These are phyloP conservation scores for Drosophila ezoana DNA, from an alignment of 2,888 invertebrate genomes.

Conservation along the genomic window DNA sequence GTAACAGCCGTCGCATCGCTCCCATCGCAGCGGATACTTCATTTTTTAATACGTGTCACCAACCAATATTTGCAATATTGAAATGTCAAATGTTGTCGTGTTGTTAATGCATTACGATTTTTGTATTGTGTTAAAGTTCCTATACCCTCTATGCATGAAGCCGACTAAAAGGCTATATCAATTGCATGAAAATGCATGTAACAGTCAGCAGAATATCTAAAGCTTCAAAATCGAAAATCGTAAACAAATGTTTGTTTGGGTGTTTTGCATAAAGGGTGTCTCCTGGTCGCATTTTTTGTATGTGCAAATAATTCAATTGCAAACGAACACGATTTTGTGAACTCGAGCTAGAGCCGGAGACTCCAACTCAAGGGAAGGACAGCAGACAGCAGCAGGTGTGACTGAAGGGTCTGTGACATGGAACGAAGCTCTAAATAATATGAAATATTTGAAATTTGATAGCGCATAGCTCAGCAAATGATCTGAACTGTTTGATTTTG, in stretches of 20 bases:
- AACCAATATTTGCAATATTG: constrained; percentile 47
- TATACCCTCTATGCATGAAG: background rate
- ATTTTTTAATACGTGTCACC: constrained; percentile 62
- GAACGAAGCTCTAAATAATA: constrained; percentile 34
- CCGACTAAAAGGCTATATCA: background rate
- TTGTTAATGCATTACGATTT: constrained; percentile 45
- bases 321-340: constrained; percentile 28
- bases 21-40: constrained; percentile 9
- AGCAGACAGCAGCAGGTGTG: constrained; percentile 55
- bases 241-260: background rate
- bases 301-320: constrained; percentile 55
- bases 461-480: constrained; percentile 62
- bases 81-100: constrained; percentile 62
- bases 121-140: background rate
- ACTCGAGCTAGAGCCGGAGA: background rate
- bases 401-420: constrained; percentile 51
- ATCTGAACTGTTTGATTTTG: constrained; percentile 16
- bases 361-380: background rate
- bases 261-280: constrained; percentile 1
- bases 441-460: constrained; percentile 41
- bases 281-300: background rate
- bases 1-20: constrained; percentile 17
- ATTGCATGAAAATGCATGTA: background rate
- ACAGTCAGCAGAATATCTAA: background rate
- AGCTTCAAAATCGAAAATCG: no score